phyloP scores from a whole-genome alignment of 2,113 vertebrate genomes.

The Rhabdomys dilectus region DNA sequence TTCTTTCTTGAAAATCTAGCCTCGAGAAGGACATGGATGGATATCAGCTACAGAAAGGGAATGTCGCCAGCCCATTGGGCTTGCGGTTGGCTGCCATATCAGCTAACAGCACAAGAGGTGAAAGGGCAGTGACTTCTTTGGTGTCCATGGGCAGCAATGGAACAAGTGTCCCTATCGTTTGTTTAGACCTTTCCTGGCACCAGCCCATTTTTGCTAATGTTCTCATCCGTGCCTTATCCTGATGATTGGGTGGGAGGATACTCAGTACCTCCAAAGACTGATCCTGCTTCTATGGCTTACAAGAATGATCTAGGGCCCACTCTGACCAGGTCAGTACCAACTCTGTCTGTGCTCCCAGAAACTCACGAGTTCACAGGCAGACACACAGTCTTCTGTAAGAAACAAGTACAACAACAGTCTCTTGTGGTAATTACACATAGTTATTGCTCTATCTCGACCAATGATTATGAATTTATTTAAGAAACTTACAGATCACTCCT shows the following conservation, averaged over 20 bases:
- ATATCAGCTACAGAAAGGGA: constrained; percentile 65
- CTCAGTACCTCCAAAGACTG: neutral
- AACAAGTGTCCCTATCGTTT: constrained; percentile 43
- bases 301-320: neutral
- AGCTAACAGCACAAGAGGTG: constrained; percentile 70
- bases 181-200: constrained; percentile 77
- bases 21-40: constrained; percentile 55
- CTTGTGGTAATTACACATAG: neutral
- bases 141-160: constrained; percentile 48
- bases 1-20: constrained; percentile 81
- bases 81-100: constrained; percentile 53
- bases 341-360: neutral
- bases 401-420: neutral
- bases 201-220: constrained; percentile 54
- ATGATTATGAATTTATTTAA: neutral
- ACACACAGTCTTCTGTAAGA: neutral
- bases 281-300: neutral
- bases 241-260: neutral
- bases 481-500: neutral
- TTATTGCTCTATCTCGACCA: neutral
- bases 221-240: neutral
- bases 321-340: neutral
- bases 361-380: neutral
- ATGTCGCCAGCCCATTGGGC: neutral
- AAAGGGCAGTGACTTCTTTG: constrained; percentile 68